Base-by-base conservation (phyloP, 2,113 vertebrate species). In the Ctenomys sociabilis region DNA sequence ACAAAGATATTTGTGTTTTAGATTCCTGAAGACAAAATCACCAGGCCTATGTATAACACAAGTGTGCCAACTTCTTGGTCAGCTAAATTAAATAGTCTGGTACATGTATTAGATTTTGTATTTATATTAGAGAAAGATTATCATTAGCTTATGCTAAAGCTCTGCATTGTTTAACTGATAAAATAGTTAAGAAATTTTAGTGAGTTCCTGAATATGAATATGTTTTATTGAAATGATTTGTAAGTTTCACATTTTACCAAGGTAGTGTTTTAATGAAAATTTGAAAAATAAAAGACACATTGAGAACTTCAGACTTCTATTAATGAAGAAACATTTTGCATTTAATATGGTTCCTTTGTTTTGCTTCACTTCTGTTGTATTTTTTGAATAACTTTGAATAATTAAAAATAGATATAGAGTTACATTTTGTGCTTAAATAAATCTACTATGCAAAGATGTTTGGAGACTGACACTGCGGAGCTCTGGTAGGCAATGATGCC, bases 21-120 rank as follows among this genome's bases (percentile, higher is more conserved):
- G 24, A 45, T 97, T 97, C 89, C 91, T 95, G 86, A 96, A 96
- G 94, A 96, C 86, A 49, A 97, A 96, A 68, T 96, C 86, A 96
- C 91, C n/a, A 81, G 24, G 52, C 24, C 40, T 91, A 88, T 89
- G 12, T 91, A 52, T 54, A n/a, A 85, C 91, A 75, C 9, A 91
- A 88, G 73, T 95, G 16, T 93, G 85, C 81, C 87, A 85, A 32
- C 85, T 94, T 93, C 37, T 92, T 80, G 81, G 83, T 45, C 35
- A 90, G 75, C n/a, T 66, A 64, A 93, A 93, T 95, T 83, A 88
- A 96, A 87, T 81, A 84, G 57, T 85, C 68, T 93, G 70, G 30
- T 19, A 93, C 57, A 61, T 92, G 86, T 82, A 45, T 70, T 88
- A 90, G 81, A 54, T 0, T 35, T 90, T 90, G 30, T 96, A 2